Percentiles rank a stretch among this genome's conserved stretches.
phyloP scores from a whole-genome alignment of 2,797 vertebrate species.

The Limnodromus scolopaceus region DNA sequence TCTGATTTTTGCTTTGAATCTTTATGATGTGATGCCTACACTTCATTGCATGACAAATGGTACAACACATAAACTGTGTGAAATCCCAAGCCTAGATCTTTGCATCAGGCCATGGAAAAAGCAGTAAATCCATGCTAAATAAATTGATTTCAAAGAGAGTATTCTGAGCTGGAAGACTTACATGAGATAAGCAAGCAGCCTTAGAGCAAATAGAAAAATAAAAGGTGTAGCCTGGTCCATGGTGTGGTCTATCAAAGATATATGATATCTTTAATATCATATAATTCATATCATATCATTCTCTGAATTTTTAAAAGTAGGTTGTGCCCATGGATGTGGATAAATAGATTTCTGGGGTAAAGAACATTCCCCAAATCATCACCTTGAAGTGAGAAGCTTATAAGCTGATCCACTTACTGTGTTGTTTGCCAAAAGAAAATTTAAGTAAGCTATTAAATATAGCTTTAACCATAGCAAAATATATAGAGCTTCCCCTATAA shows the following conservation, averaged over 20 bases:
- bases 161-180: neutral
- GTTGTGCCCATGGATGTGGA: neutral
- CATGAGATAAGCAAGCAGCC: neutral
- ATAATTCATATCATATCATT: too few species aligned
- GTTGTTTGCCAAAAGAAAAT: neutral
- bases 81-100: neutral
- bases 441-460: neutral
- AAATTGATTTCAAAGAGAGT: neutral
- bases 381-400: neutral
- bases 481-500: neutral
- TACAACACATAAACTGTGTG: neutral
- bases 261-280: too few species aligned
- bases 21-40: neutral
- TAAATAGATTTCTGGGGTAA: neutral
- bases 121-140: neutral
- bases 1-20: neutral
- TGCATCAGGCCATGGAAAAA: neutral
- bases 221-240: neutral
- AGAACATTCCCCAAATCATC: fast-evolving
- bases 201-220: neutral
- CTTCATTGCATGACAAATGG: neutral
- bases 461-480: neutral
- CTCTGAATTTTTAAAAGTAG: neutral
- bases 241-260: neutral
- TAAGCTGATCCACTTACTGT: neutral